These are phyloP conservation scores for Sus cebifrons DNA, from an alignment of 2,797 vertebrate genomes.

Conservation along the genomic window DNA sequence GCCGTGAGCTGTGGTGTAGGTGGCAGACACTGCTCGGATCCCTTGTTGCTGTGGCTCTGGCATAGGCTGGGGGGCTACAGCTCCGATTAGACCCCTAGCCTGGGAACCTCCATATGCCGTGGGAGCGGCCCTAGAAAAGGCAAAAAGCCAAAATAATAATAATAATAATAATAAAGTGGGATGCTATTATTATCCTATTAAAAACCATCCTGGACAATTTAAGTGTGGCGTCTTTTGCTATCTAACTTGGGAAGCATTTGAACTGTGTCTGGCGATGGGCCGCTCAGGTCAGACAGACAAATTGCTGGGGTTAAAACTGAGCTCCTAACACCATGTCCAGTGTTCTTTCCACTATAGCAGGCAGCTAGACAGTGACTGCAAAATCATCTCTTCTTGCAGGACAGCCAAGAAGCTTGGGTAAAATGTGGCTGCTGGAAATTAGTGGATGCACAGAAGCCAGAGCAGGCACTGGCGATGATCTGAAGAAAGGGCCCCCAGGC, in stretches of 20 bases:
- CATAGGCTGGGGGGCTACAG: too few species aligned
- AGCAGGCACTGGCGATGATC: neutral
- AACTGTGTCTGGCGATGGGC: neutral
- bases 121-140: too few species aligned
- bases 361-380: neutral
- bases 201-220: neutral
- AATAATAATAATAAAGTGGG: too few species aligned
- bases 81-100: too few species aligned
- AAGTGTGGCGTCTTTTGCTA: neutral
- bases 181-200: neutral
- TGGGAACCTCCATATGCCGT: too few species aligned
- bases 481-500: neutral
- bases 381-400: neutral
- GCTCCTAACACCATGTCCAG: neutral
- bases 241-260: neutral
- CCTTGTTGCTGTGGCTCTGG: too few species aligned
- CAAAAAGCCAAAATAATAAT: too few species aligned
- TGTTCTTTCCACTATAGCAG: constrained; percentile 1
- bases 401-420: constrained; percentile 26
- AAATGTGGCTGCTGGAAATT: neutral
- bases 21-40: too few species aligned
- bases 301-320: neutral
- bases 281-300: neutral
- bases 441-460: constrained; percentile 45
- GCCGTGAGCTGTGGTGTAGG: too few species aligned